Evolutionary conservation across 2,113 vertebrate genomes (phyloP).

Genomic region (Tursiops truncatus): DNA sequence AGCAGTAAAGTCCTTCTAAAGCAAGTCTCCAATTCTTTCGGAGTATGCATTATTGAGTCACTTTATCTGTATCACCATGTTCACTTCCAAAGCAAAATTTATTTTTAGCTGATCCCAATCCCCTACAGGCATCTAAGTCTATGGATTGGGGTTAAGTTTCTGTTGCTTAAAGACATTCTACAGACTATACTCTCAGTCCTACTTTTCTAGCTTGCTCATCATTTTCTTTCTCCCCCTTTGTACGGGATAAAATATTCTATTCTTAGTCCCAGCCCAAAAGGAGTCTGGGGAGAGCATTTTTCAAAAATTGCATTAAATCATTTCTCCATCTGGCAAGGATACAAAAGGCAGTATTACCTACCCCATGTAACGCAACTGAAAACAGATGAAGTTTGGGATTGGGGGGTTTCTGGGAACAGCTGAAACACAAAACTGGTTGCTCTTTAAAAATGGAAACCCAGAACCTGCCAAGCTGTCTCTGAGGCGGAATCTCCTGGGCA

Average conservation of each 20-base stretch:
- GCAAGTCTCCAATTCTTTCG: background rate
- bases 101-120: slow-evolving; percentile 75
- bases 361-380: slow-evolving; percentile 59
- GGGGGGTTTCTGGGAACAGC: slow-evolving; percentile 67
- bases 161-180: slow-evolving; percentile 60
- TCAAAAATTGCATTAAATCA: slow-evolving; percentile 75
- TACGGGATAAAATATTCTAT: slow-evolving; percentile 76
- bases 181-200: slow-evolving; percentile 40
- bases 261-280: slow-evolving; percentile 74
- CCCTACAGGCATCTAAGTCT: slow-evolving; percentile 54
- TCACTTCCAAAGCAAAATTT: slow-evolving; percentile 64
- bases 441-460: slow-evolving; percentile 79
- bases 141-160: slow-evolving; percentile 70
- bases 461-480: slow-evolving; percentile 63
- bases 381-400: slow-evolving; percentile 69
- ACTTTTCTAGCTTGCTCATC: slow-evolving; percentile 75
- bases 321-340: slow-evolving; percentile 70
- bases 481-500: slow-evolving; percentile 76
- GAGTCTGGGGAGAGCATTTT: slow-evolving; percentile 71
- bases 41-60: slow-evolving; percentile 49
- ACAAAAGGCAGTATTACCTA: slow-evolving; percentile 77
- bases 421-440: slow-evolving; percentile 70
- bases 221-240: slow-evolving; percentile 72
- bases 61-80: slow-evolving; percentile 60
- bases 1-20: background rate